These are phyloP conservation scores for Drosophila trapezifrons DNA, from an alignment of 1,140 invertebrate genomes.

Conservation along the genomic window DNA sequence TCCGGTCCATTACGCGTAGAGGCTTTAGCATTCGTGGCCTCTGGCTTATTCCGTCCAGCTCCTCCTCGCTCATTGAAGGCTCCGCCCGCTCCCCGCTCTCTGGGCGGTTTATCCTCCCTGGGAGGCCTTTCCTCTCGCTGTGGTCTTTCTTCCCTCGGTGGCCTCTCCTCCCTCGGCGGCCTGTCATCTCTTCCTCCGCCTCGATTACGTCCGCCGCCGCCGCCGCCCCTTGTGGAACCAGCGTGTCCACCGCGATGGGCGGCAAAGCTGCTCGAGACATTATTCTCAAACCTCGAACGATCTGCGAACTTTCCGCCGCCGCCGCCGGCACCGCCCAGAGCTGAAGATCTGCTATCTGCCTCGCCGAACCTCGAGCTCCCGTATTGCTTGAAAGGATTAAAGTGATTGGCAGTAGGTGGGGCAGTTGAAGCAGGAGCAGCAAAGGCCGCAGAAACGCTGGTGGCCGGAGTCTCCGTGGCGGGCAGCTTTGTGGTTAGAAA, in stretches of 20 bases:
- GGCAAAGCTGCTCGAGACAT: conserved; percentile 82
- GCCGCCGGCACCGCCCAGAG: conserved; percentile 6
- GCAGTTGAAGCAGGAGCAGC: conserved; percentile 79
- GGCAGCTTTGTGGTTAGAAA: conserved; percentile 92
- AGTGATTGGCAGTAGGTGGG: conserved; percentile 72
- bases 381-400: conserved; percentile 44
- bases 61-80: conserved; percentile 20
- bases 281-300: conserved; percentile 78
- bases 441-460: conserved; percentile 67
- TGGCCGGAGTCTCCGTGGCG: conserved; percentile 63
- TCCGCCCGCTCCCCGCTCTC: conserved; percentile 23
- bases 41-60: conserved; percentile 28
- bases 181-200: conserved; percentile 51
- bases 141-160: conserved; percentile 16
- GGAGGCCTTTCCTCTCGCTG: conserved; percentile 13
- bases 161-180: conserved; percentile 36
- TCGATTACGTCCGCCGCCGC: conserved; percentile 42
- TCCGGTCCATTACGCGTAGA: conserved; percentile 49
- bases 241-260: conserved; percentile 63
- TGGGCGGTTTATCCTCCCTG: conserved; percentile 5
- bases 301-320: conserved; percentile 44
- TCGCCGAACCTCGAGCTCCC: conserved; percentile 15
- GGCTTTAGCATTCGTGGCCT: conserved; percentile 24
- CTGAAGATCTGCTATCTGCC: conserved; percentile 10
- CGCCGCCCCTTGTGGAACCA: conserved; percentile 43